Conservation (phyloP, 2,113 vertebrate genomes). For the Cyanistes caeruleus region DNA sequence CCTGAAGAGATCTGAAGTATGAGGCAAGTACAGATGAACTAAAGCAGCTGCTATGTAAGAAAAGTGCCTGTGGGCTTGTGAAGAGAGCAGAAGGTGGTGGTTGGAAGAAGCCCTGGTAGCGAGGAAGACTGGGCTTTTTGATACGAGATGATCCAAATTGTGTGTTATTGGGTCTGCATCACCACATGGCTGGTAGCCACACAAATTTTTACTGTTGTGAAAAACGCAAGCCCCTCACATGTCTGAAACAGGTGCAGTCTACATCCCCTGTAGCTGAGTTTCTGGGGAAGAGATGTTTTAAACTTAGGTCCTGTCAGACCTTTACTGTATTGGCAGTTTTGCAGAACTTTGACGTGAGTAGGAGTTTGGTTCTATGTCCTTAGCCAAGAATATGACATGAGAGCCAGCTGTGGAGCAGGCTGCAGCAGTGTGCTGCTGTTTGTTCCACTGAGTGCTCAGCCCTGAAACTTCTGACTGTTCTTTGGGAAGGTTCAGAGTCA, state of each 20-base stretch:
- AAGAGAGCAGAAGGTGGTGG: neutral
- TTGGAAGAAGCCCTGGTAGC: neutral
- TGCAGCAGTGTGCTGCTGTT: neutral
- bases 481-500: neutral
- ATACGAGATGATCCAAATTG: neutral
- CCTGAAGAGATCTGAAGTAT: neutral
- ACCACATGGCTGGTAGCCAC: neutral
- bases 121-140: neutral
- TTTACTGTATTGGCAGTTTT: neutral
- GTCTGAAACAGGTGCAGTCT: neutral
- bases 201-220: neutral
- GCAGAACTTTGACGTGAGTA: neutral
- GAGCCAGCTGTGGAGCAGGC: neutral
- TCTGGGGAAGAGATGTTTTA: neutral
- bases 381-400: neutral
- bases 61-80: neutral
- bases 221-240: neutral
- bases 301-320: neutral
- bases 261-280: neutral
- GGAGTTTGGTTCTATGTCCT: neutral
- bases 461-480: neutral
- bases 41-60: neutral
- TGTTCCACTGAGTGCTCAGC: rapidly evolving
- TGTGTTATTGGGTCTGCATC: neutral
- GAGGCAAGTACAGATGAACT: neutral